Evolutionary conservation across 2,888 invertebrate species (phyloP).

Genomic region (Odontocolon sp.): DNA sequence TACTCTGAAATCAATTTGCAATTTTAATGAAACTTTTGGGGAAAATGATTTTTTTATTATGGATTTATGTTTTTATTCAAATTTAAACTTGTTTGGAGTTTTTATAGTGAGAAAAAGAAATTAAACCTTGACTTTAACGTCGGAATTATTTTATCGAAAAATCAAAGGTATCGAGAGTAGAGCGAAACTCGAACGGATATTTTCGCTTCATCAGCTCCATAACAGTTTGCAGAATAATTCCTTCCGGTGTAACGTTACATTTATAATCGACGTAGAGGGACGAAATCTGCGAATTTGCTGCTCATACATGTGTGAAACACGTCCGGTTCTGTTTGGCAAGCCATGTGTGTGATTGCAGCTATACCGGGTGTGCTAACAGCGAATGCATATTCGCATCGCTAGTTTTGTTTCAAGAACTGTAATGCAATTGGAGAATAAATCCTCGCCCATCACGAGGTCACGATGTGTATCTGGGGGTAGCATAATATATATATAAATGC

Average conservation of each 20-base stretch:
- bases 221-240: not conserved
- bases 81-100: no score
- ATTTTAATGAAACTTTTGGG: no score
- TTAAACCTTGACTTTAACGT: not conserved
- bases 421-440: conserved; percentile 40
- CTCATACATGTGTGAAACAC: not conserved
- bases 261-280: not conserved
- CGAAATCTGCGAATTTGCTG: not conserved
- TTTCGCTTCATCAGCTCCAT: not conserved
- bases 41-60: no score
- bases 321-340: conserved; percentile 18
- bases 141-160: no score
- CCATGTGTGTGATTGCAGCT: conserved; percentile 33
- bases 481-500: not conserved
- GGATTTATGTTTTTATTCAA: no score
- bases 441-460: conserved; percentile 2
- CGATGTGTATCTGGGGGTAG: not conserved
- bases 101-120: no score
- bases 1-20: not conserved
- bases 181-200: not conserved
- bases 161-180: no score
- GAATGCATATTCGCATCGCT: conserved; percentile 16
- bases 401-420: conserved; percentile 42
- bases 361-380: not conserved
- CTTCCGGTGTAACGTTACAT: not conserved